Evolutionary conservation across 2,797 vertebrate genomes (phyloP), one percentile per base, ranked within the genome.

Genomic region (Acanthopagrus latus): DNA sequence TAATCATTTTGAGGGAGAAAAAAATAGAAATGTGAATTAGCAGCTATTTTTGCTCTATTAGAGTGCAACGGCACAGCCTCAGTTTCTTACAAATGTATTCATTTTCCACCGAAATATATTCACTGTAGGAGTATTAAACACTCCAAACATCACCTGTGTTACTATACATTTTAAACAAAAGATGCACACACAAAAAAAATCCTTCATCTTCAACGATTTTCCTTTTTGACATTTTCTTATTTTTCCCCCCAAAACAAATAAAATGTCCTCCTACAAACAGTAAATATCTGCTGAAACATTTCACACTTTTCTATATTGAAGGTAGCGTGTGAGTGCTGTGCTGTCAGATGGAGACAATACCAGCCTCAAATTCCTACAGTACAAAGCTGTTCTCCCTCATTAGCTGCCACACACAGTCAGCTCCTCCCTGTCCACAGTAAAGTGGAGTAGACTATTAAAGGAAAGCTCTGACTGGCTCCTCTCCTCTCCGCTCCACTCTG

Each of bases 401-500:
- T 91, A 90, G 86, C 85, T 72, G 85, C 84, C 84, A 82, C 89
- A 86, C 76, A 83, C 83, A 76, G 60, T 65, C 85, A 76, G 85
- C 85, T 85, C 85, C 86, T 87, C 90, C 83, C 76, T 79, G 82
- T 86, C 81, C 85, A 64, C 84, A 50, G 73, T 60, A 71, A 89
- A 91, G 89, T 89, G 84, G 87, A 91, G 89, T 57, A 76, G 76
- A 87, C 90, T 88, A 89, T 90, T 91, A 90, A 88, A 86, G 81
- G 84, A 51, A 70, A 74, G 80, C 89, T 87, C 58, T 86, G 84
- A 86, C 88, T 89, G 89, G 91, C 90, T 89, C 79, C 83, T 86
- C 82, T 88, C 80, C 71, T 66, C 73, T 75, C 50, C 14, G 20
- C 74, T 85, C 70, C 11, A 2, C 88, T 82, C 85, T 17, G 88